Percentiles rank a stretch among this genome's conserved stretches.
These are phyloP conservation scores for Oscheius sp. DNA, from an alignment of 2,888 invertebrate genomes.

Conservation along the genomic window DNA sequence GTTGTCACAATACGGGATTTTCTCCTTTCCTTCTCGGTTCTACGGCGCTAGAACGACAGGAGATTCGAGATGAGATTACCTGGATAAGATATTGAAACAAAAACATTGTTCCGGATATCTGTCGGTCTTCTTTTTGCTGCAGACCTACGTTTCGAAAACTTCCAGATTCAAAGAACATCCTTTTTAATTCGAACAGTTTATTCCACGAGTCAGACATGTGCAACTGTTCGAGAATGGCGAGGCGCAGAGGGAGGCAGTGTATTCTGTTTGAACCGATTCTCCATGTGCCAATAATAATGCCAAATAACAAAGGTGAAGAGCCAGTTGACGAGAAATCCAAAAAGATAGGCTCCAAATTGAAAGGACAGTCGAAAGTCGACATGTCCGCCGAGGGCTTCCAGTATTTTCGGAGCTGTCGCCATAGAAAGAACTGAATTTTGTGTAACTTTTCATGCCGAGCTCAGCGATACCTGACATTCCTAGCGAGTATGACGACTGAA, in stretches of 20 bases:
- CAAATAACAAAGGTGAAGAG: slow-evolving; percentile 64
- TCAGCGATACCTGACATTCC: slow-evolving; percentile 57
- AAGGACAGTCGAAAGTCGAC: slow-evolving; percentile 49
- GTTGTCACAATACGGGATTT: too few species aligned
- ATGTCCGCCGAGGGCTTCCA: slow-evolving; percentile 59
- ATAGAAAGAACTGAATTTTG: slow-evolving; percentile 64
- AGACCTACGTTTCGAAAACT: too few species aligned
- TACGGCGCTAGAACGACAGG: too few species aligned
- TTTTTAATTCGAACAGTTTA: not conserved
- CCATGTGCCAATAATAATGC: slow-evolving; percentile 66
- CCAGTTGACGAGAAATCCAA: slow-evolving; percentile 55
- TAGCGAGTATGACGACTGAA: slow-evolving; percentile 72
- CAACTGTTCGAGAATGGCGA: not conserved
- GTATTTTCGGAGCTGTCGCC: slow-evolving; percentile 72
- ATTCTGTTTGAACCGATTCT: slow-evolving; percentile 33
- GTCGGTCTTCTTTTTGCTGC: too few species aligned
- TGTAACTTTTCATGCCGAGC: too few species aligned
- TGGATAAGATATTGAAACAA: too few species aligned
- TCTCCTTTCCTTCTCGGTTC: too few species aligned
- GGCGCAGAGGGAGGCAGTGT: not conserved
- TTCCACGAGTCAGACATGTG: not conserved
- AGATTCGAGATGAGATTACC: too few species aligned
- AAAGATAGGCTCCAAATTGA: slow-evolving; percentile 46
- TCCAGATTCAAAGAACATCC: not conserved
- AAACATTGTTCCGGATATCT: too few species aligned